A percentile compares a stretch with the other conserved stretches of the same genome.
phyloP scores from a whole-genome alignment of 2,888 invertebrate genomes.

The Limenitis camilla region DNA sequence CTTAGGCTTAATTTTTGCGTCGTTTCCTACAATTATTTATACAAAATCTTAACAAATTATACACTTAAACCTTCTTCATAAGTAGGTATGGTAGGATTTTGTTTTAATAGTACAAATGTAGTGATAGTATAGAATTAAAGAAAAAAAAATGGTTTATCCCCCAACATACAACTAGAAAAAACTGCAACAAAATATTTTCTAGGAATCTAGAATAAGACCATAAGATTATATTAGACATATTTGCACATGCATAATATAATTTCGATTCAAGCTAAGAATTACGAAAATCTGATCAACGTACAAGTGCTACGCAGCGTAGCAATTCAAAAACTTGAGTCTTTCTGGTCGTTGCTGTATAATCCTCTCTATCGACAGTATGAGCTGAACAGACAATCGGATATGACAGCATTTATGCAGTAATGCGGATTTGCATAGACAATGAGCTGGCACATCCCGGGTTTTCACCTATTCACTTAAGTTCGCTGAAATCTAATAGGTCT shows the following conservation, averaged over 20 bases:
- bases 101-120: no score
- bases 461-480: slow-evolving; percentile 37
- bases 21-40: no score
- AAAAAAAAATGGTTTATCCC: no score
- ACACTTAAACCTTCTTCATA: no score
- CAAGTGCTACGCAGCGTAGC: slow-evolving; percentile 8
- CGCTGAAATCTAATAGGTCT: slow-evolving; percentile 17
- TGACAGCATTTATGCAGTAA: slow-evolving; percentile 32
- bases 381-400: slow-evolving; percentile 31
- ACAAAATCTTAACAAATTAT: no score
- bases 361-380: slow-evolving; percentile 7
- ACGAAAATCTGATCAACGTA: background rate
- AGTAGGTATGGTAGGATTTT: no score
- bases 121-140: no score
- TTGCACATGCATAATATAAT: background rate
- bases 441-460: slow-evolving; percentile 39
- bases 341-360: background rate
- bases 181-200: no score
- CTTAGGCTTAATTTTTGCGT: no score
- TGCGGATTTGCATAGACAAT: slow-evolving; percentile 25
- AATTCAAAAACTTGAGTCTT: background rate
- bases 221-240: no score
- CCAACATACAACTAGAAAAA: no score
- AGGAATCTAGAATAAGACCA: no score
- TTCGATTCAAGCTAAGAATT: background rate